Evolutionary conservation across 2,888 invertebrate species (phyloP), one percentile per base, ranked within the genome.

Genomic region (Tortrix viridana): DNA sequence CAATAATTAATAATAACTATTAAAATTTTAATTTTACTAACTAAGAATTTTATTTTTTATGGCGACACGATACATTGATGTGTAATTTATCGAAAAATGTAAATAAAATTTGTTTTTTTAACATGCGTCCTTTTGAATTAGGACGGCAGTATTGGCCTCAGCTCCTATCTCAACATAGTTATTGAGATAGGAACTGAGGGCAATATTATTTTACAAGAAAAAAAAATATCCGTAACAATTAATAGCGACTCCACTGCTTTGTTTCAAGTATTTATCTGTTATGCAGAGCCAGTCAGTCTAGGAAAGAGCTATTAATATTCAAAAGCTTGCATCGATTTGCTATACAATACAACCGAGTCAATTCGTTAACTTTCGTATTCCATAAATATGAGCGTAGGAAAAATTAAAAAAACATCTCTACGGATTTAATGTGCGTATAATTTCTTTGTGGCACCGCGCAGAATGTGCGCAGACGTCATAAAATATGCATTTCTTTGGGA

Each of bases 381-480:
- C 63, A 63, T 58, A 63, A 54, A 60, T 60, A 48, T 59, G 60
- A 62, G 65, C 56, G 44, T 59, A 55, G 37, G 65, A 68, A 78
- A 79, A 80, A 75, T 76, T 77, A 75, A 72, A 70, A 80, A 82
- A 82, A 79, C 91, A 89, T 88, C 90, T 90, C 89, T 79, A 89
- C 81, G 80, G 88, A 85, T 89, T 92, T 91, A 90, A 91, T 89
- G 88, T 81, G 88, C 92, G 92, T 92, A 92, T 92, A 92, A 92
- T 92, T 92, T 90, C 92, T 92, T 92, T 92, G 92, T 90, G 90
- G 92, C 89, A 91, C 92, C 92, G 92, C 90, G 87, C 85, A 86
- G 88, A 89, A 90, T 89, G 89, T 88, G 87, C 82, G 80, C 88
- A 89, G 89, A 89, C 92, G 89, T 92, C 92, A 90, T 92, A 92